These are phyloP conservation scores for Phainopepla nitens DNA, from an alignment of 2,113 vertebrate species.

Conservation along the genomic window DNA sequence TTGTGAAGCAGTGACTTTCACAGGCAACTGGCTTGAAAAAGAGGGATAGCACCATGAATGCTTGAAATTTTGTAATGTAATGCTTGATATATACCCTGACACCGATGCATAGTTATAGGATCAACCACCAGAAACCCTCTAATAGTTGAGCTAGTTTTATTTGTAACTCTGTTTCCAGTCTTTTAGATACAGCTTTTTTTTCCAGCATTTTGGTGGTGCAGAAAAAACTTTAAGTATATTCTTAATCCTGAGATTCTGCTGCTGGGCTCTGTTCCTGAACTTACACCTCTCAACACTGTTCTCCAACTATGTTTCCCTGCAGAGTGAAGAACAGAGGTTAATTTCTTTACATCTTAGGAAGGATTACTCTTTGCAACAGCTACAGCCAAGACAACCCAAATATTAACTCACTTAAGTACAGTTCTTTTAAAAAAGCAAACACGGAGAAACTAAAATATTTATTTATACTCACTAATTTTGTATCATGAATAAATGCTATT, in stretches of 20 bases:
- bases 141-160: background rate
- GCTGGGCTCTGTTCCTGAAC: background rate
- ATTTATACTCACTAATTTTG: background rate
- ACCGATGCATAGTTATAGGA: background rate
- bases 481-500: background rate
- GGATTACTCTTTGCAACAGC: background rate
- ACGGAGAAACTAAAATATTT: conserved; percentile 15
- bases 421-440: background rate
- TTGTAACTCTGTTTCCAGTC: background rate
- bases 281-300: background rate
- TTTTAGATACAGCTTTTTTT: background rate
- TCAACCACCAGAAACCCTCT: background rate
- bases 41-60: background rate
- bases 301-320: background rate
- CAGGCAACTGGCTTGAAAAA: background rate
- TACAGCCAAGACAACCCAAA: background rate
- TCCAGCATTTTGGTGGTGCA: fast-evolving
- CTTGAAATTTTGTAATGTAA: background rate
- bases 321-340: background rate
- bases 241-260: background rate
- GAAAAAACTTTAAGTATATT: background rate
- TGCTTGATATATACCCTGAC: background rate
- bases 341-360: background rate
- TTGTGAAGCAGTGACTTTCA: background rate
- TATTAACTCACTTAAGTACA: background rate